These are phyloP conservation scores for Lamprotornis superbus DNA, from an alignment of 2,113 vertebrate genomes.

Conservation along the genomic window DNA sequence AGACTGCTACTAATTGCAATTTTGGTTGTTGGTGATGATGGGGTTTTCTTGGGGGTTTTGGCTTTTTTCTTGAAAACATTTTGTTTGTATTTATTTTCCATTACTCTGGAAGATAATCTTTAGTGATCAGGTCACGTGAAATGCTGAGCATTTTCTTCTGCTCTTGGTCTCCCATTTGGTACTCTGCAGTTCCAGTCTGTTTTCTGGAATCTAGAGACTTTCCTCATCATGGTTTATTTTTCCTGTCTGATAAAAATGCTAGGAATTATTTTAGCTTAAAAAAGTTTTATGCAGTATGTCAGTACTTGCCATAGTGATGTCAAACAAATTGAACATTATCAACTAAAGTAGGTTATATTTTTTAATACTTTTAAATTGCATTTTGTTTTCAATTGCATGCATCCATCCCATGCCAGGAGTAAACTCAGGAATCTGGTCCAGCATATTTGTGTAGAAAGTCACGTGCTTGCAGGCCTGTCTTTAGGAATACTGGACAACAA, in stretches of 20 bases:
- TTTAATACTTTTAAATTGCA: not conserved
- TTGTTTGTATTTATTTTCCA: not conserved
- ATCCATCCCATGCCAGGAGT: not conserved
- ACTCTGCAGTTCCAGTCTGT: not conserved
- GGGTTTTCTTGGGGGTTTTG: not conserved
- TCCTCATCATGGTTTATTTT: not conserved
- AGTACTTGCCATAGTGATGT: not conserved
- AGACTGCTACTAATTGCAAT: not conserved
- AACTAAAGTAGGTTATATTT: not conserved
- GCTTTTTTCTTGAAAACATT: not conserved
- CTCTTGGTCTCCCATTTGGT: not conserved
- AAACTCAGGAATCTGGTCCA: not conserved
- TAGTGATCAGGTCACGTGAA: not conserved
- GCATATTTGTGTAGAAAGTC: not conserved
- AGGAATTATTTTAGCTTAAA: not conserved
- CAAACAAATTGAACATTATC: not conserved
- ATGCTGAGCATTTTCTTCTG: not conserved
- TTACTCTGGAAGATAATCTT: not conserved
- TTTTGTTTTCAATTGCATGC: not conserved
- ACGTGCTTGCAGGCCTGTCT: not conserved
- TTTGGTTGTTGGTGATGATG: not conserved
- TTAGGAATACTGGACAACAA: not conserved
- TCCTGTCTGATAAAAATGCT: conserved; percentile 35
- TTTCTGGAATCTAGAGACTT: not conserved
- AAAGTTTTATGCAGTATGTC: not conserved